phyloP scores from a whole-genome alignment of 2,113 vertebrate genomes.

The Chinchilla lanigera region DNA sequence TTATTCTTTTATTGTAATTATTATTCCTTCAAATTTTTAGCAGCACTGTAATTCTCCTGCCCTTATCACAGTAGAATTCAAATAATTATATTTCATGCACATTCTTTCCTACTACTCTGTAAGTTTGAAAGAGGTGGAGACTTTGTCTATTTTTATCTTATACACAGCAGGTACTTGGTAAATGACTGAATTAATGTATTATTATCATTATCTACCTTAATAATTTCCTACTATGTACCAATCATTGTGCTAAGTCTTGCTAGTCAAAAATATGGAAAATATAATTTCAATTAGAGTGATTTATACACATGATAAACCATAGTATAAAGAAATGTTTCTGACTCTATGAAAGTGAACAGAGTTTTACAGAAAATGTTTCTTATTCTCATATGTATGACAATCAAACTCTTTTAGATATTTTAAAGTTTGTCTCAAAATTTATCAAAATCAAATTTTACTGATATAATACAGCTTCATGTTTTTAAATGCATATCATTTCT shows the following conservation, averaged over 20 bases:
- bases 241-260: not conserved
- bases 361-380: not conserved
- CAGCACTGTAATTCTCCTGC: not conserved
- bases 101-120: not conserved
- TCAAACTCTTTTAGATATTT: not conserved
- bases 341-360: not conserved
- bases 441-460: not conserved
- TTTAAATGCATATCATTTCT: not conserved
- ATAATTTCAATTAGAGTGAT: not conserved
- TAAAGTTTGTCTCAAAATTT: not conserved
- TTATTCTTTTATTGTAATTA: conserved; percentile 42
- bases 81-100: not conserved
- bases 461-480: not conserved
- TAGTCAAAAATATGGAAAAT: not conserved
- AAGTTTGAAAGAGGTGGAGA: not conserved
- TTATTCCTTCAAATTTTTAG: not conserved
- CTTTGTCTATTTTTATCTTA: not conserved
- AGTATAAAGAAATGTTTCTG: not conserved
- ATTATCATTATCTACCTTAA: conserved; percentile 42
- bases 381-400: not conserved
- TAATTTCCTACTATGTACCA: not conserved
- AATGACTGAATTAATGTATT: conserved; percentile 34
- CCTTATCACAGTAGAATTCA: conserved; percentile 34
- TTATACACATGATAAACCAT: not conserved
- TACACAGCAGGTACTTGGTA: not conserved